Conservation (phyloP, 2,113 vertebrate species). For the Grus americana region DNA sequence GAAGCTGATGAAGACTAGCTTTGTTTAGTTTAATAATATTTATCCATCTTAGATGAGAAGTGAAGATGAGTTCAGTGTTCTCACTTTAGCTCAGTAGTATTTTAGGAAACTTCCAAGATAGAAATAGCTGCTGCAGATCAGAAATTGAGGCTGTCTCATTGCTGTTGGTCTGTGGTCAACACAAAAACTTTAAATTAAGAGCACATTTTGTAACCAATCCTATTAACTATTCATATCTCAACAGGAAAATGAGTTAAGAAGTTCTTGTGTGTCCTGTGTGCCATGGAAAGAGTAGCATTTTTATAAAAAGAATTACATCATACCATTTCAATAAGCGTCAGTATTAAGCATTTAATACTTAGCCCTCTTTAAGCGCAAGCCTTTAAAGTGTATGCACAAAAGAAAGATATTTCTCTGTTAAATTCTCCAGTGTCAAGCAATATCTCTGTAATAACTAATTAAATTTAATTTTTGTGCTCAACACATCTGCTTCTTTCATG, state of each 20-base stretch:
- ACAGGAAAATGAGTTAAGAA: neutral
- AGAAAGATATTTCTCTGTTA: neutral
- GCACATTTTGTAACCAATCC: neutral
- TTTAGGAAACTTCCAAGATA: slow-evolving; percentile 8
- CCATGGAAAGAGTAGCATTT: neutral
- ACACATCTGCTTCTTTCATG: slow-evolving; percentile 54
- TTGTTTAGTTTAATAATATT: slow-evolving; percentile 18
- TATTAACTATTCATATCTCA: slow-evolving; percentile 5
- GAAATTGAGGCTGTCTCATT: neutral
- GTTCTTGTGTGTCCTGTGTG: neutral
- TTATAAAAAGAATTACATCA: neutral
- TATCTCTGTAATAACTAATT: slow-evolving; percentile 23
- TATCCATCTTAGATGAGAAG: neutral
- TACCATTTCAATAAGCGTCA: neutral
- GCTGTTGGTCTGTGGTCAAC: neutral
- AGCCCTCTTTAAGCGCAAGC: neutral
- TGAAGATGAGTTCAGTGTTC: neutral
- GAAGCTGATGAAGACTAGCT: neutral
- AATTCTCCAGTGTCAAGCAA: neutral
- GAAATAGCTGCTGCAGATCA: slow-evolving; percentile 29
- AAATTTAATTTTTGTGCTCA: neutral
- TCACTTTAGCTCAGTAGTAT: neutral
- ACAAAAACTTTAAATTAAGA: neutral
- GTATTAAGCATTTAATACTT: neutral
- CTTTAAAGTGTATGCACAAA: neutral